phyloP scores from a whole-genome alignment of 2,113 vertebrate species.

The Muntiacus muntjak region DNA sequence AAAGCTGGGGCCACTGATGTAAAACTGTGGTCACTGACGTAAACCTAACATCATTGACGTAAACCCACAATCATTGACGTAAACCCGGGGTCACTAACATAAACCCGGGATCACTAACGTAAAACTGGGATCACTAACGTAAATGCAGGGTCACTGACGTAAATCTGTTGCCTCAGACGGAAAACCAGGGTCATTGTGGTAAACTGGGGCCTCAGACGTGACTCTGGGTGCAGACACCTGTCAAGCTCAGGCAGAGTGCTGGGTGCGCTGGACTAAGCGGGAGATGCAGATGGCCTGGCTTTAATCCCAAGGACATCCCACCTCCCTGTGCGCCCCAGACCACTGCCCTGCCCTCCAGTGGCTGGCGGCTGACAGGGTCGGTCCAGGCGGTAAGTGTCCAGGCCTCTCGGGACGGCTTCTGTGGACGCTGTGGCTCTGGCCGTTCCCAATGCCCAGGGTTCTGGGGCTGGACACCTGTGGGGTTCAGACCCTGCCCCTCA shows the following conservation, averaged over 20 bases:
- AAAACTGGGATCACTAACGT: not conserved
- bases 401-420: too few relatives aligned
- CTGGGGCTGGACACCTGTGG: not conserved
- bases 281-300: too few relatives aligned
- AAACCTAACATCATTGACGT: not conserved
- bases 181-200: not conserved
- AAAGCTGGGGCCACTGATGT: not conserved
- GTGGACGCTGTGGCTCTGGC: not conserved
- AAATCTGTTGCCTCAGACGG: not conserved
- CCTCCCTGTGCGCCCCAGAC: not conserved
- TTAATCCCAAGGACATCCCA: not conserved
- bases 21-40: not conserved
- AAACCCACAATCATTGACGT: not conserved
- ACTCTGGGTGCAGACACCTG: not conserved
- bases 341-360: not conserved
- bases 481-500: not conserved
- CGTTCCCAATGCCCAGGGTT: not conserved
- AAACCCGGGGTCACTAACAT: too few relatives aligned
- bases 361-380: not conserved
- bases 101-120: not conserved
- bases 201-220: not conserved
- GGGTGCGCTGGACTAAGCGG: too few relatives aligned
- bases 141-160: not conserved
- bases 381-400: not conserved
- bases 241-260: not conserved